Percentiles rank a stretch among this genome's conserved stretches.
Conservation (phyloP, 1,140 invertebrate genomes). For the Platyura marginata region DNA sequence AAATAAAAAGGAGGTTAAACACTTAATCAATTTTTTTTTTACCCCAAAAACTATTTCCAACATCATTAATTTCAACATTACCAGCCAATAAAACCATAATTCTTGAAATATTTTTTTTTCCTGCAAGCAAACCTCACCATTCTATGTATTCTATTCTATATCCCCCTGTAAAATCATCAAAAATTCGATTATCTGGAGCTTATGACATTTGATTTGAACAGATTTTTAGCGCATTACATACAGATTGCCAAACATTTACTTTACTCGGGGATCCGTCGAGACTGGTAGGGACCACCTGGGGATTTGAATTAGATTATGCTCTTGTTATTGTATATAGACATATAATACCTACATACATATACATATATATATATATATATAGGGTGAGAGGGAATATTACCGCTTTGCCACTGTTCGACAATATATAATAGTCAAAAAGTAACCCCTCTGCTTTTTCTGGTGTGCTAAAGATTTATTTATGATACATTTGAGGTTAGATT, state of each 20-base stretch:
- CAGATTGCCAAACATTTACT: neutral
- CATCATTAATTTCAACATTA: neutral
- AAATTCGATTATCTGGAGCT: neutral
- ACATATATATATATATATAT: too few species aligned
- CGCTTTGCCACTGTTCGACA: too few species aligned
- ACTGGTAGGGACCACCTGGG: neutral
- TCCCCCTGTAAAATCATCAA: neutral
- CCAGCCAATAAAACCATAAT: neutral
- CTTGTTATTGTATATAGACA: neutral
- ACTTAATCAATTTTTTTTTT: too few species aligned
- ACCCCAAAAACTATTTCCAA: too few species aligned
- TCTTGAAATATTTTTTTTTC: neutral
- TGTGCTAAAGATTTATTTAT: constrained; percentile 2
- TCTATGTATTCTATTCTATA: neutral
- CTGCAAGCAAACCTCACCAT: neutral
- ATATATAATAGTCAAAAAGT: too few species aligned
- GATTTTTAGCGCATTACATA: neutral
- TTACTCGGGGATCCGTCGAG: neutral
- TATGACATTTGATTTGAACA: neutral
- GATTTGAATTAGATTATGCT: neutral
- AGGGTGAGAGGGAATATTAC: too few species aligned
- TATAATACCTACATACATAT: too few species aligned
- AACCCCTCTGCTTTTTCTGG: neutral
- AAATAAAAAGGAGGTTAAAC: too few species aligned
- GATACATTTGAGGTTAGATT: neutral